Base-by-base conservation (phyloP, 2,888 invertebrate genomes). In the Heteromyza rotundicornis region DNA sequence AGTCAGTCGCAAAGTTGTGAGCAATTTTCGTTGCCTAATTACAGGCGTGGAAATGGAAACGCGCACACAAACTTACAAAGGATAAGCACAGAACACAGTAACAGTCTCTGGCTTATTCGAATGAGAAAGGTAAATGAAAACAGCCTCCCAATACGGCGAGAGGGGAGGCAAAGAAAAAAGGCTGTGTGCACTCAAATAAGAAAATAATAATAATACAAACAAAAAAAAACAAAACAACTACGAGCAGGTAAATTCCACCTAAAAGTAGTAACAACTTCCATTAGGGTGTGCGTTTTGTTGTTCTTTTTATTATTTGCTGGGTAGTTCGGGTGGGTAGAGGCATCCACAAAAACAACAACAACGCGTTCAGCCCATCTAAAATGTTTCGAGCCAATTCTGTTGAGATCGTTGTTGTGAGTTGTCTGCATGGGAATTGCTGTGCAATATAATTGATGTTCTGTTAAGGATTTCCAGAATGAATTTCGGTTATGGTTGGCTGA, bases 1-100 rank as follows among this genome's bases (percentile, higher is more conserved):
- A 59, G 52, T 40, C 27, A 24, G 52, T 24, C 22, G 50, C 57
- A 57, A 57, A 32, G 36, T 35, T 50, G n/a, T n/a, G 32, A 27
- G 27, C 27, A 27, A 27, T 14, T 14, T 17, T 47, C 19, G 19
- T 47, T 12, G 47, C 20, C 47, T 17, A 47, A 17, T 47, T 47
- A 7, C 20, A 19, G 47, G 47, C 17, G 47, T 20, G 20, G 47
- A 20, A 19, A 47, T 2, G 7, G 3, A 20, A 19, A 47, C 20
- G 19, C 20, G 2, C 47, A 40, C n/a, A 47, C 47, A 47, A 20
- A 17, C 17, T 2, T 7, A 27, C 5, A 27, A 27, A 27, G 10
- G 10, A 27, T n/a, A 40, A 40, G n/a, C 40, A 40, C 40, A 40
- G 12, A 40, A 40, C 40, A 40, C 5, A 40, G 40, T n/a, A 10